These are phyloP conservation scores for Cataglyphis cursor DNA, from an alignment of 2,888 invertebrate species.

Conservation along the genomic window DNA sequence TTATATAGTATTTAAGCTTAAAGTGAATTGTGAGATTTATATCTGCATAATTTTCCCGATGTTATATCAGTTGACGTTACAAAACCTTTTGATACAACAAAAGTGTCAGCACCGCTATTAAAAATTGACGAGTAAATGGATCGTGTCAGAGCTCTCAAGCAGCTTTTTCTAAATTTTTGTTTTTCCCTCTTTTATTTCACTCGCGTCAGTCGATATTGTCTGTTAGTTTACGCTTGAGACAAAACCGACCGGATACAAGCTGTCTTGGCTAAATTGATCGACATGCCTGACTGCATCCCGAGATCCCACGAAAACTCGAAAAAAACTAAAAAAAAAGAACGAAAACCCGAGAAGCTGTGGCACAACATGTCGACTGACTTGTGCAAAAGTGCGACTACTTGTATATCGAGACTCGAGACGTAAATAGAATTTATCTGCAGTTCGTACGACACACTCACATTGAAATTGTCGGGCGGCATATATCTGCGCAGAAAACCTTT, in stretches of 20 bases:
- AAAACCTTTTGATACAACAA: not conserved
- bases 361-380: slow-evolving; percentile 39
- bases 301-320: slow-evolving; percentile 43
- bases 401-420: slow-evolving; percentile 59
- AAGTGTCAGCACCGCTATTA: slow-evolving; percentile 14
- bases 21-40: not conserved
- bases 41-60: not conserved
- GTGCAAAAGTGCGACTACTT: slow-evolving; percentile 63
- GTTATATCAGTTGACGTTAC: not conserved
- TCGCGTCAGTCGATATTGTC: slow-evolving; percentile 65
- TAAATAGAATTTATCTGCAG: slow-evolving; percentile 70
- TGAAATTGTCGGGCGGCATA: not conserved
- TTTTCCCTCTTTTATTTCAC: slow-evolving; percentile 21
- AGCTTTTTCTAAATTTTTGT: slow-evolving; percentile 3
- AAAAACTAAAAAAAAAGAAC: slow-evolving; percentile 51
- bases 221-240: slow-evolving; percentile 36
- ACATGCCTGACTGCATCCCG: slow-evolving; percentile 52
- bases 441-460: slow-evolving; percentile 5
- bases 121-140: slow-evolving; percentile 42
- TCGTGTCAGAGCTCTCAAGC: slow-evolving; percentile 32
- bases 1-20: not conserved
- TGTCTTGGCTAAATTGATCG: slow-evolving; percentile 67
- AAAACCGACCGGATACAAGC: slow-evolving; percentile 65
- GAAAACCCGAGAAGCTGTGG: not conserved
- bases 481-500: slow-evolving; percentile 59